Conservation (phyloP, 2,113 vertebrate genomes). For the Ochotona princeps region DNA sequence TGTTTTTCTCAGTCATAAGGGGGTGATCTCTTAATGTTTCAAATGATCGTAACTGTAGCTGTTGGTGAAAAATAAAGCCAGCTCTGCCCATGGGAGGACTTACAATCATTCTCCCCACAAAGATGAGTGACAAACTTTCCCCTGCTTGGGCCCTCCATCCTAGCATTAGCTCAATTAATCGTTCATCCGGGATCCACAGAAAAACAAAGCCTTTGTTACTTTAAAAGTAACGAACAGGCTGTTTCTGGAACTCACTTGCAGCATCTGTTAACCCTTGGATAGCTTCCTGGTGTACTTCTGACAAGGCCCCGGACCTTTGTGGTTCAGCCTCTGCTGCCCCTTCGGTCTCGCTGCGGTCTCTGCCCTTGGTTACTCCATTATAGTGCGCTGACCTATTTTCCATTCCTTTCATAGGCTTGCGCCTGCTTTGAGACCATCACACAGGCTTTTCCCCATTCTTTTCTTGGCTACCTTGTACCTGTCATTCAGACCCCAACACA, state of each 20-base stretch:
- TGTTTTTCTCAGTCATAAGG: slow-evolving; percentile 32
- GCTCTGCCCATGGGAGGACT: background rate
- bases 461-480: background rate
- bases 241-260: background rate
- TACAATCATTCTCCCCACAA: slow-evolving; percentile 21
- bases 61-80: slow-evolving; percentile 44
- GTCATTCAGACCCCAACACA: background rate
- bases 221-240: background rate
- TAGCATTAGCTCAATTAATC: slow-evolving; percentile 49
- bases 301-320: background rate
- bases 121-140: background rate
- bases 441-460: background rate
- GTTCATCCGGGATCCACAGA: slow-evolving; percentile 17
- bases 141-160: background rate
- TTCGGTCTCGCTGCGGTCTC: background rate
- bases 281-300: background rate
- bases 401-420: background rate
- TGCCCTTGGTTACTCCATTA: background rate
- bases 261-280: background rate
- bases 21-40: slow-evolving; percentile 47
- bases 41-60: slow-evolving; percentile 55
- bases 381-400: background rate
- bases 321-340: background rate
- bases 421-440: background rate
- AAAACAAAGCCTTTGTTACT: slow-evolving; percentile 40